These are phyloP conservation scores for Buceros bicornis DNA, from an alignment of 2,797 vertebrate genomes.

Conservation along the genomic window DNA sequence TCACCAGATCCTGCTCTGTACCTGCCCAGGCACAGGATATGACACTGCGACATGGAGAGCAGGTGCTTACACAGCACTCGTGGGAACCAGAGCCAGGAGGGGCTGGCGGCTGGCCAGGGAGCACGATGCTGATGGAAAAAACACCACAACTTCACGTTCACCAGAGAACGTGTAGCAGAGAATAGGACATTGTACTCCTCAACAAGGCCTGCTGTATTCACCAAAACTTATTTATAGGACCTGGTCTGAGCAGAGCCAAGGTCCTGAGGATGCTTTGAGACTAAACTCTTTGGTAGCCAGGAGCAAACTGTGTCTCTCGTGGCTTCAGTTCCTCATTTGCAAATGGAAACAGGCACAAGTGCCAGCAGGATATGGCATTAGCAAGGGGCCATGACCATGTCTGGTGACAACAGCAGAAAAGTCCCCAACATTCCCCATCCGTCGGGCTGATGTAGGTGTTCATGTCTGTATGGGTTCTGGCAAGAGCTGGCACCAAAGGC, in stretches of 20 bases:
- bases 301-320: accelerated
- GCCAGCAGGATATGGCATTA: accelerated
- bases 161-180: not conserved
- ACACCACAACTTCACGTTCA: not conserved
- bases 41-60: accelerated
- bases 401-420: not conserved
- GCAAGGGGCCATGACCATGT: accelerated
- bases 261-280: not conserved
- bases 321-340: not conserved
- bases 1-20: not conserved
- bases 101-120: not conserved
- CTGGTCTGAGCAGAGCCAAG: not conserved
- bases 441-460: not conserved
- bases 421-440: not conserved
- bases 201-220: not conserved
- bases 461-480: accelerated
- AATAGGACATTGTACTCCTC: not conserved
- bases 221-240: not conserved
- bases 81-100: not conserved
- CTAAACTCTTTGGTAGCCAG: not conserved
- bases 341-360: not conserved
- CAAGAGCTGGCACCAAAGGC: not conserved
- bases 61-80: accelerated
- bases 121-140: not conserved
- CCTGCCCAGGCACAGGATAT: not conserved